phyloP scores from a whole-genome alignment of 2,888 invertebrate species.

The Coelinius sp. region DNA sequence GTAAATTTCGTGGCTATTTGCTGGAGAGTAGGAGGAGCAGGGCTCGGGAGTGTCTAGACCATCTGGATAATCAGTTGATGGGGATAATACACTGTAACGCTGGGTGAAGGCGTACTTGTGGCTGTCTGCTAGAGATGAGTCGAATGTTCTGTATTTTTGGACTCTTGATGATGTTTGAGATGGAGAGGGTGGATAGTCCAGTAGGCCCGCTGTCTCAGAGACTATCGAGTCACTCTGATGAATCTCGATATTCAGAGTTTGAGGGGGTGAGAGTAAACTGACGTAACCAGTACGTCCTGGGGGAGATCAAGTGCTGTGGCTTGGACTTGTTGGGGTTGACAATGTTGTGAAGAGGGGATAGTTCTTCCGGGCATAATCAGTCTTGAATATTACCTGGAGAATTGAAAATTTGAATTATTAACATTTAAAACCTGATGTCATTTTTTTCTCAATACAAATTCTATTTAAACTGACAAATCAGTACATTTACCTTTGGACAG shows the following conservation, averaged over 20 bases:
- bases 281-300: slow-evolving; percentile 54
- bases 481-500: slow-evolving; percentile 72
- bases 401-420: too few species aligned
- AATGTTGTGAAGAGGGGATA: slow-evolving; percentile 52
- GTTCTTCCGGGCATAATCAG: slow-evolving; percentile 45
- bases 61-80: slow-evolving; percentile 45
- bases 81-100: slow-evolving; percentile 48
- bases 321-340: slow-evolving; percentile 40
- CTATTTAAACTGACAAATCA: too few species aligned
- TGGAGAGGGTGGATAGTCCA: too few species aligned
- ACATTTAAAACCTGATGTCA: too few species aligned
- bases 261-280: slow-evolving; percentile 58
- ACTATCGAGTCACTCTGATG: slow-evolving; percentile 45
- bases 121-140: slow-evolving; percentile 52
- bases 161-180: slow-evolving; percentile 42
- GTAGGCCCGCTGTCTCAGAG: slow-evolving; percentile 33
- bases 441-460: too few species aligned
- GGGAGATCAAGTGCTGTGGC: slow-evolving; percentile 59
- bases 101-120: slow-evolving; percentile 49
- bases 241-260: slow-evolving; percentile 59
- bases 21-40: slow-evolving; percentile 50
- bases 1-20: slow-evolving; percentile 58
- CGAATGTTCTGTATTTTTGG: slow-evolving; percentile 44
- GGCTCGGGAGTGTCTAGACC: slow-evolving; percentile 24
- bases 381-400: slow-evolving; percentile 54